A percentile compares a stretch with the other conserved stretches of the same genome.
phyloP scores from a whole-genome alignment of 2,113 vertebrate genomes.

The Nansenia antarctica region DNA sequence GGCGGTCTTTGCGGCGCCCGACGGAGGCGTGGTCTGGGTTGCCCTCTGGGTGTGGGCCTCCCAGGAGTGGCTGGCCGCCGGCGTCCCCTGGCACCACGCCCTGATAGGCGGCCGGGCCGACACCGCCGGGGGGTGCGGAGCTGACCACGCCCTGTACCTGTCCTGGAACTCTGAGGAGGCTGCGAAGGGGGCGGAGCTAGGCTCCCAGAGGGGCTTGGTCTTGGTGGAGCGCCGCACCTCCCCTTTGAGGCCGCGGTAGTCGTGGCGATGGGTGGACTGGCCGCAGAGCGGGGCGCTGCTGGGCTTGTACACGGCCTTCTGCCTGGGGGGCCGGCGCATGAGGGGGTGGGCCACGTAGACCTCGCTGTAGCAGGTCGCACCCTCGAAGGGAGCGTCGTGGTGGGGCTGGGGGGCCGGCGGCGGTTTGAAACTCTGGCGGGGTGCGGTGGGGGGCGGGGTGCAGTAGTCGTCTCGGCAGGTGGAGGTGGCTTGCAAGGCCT shows the following conservation, averaged over 20 bases:
- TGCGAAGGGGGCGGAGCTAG: conserved; percentile 38
- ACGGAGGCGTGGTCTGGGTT: conserved; percentile 38
- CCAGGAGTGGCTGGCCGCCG: conserved; percentile 62
- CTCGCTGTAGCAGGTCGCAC: conserved; percentile 58
- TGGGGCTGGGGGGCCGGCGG: too few relatives aligned
- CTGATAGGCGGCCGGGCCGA: conserved; percentile 20
- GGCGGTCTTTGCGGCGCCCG: conserved; percentile 49
- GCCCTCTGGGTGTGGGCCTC: background rate
- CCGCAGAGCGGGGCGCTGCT: conserved; percentile 55
- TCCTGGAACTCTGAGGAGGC: conserved; percentile 62
- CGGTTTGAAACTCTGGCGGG: too few relatives aligned
- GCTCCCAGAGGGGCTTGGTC: conserved; percentile 14
- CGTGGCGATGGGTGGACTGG: conserved; percentile 62
- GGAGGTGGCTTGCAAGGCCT: conserved; percentile 60
- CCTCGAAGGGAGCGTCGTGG: too few relatives aligned
- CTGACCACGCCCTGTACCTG: conserved; percentile 65
- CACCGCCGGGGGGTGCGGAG: conserved; percentile 7
- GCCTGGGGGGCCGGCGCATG: conserved; percentile 33
- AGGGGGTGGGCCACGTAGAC: conserved; percentile 54
- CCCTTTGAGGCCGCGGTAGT: conserved; percentile 44
- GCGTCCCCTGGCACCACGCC: background rate
- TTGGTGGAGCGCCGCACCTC: conserved; percentile 52
- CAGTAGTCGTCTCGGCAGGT: conserved; percentile 57
- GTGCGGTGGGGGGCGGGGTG: conserved; percentile 35
- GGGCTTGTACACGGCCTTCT: conserved; percentile 56